Base-by-base conservation (phyloP, 2,888 invertebrate genomes). In the Elmis aenea region DNA sequence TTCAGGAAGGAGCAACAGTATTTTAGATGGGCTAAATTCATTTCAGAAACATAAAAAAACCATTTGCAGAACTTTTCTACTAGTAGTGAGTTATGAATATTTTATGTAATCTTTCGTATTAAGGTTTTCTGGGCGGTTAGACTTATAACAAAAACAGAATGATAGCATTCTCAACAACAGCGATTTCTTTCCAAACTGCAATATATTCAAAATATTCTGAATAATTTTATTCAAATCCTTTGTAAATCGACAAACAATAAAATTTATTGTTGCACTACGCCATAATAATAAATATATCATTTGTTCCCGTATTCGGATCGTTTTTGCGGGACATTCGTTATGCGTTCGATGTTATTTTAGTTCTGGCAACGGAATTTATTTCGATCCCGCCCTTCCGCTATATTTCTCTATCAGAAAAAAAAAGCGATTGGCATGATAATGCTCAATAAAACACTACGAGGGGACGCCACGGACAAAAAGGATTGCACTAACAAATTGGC, bases 211-310 rank as follows among this genome's bases (percentile, higher is more conserved):
- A n/a, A n/a, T n/a, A n/a, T n/a, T n/a, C n/a, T n/a, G 21, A 24
- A 21, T 30, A 30, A 32, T 33, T 33, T 15, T 26, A 33, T 33
- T 33, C 33, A 30, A 26, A 30, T 21, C 12, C 24, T 13, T 33
- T 26, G 14, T 16, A 38, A 52, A 52, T 52, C 50, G 52, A 38
- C 51, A 49, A 55, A 49, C 50, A 48, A 48, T 47, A 45, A 57
- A 58, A 61, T 62, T 60, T 61, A 62, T 60, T 32, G 55, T 43
- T 38, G 51, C 49, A 46, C 50, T 32, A 36, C 46, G 50, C 57
- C 51, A 59, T 59, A 59, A 62, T 57, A 61, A 61, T 62, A 62
- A 61, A 64, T 64, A 60, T 59, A 62, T 63, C 62, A 60, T 57
- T 64, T 56, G 59, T 59, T 50, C 55, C 52, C 51, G 57, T 56